Conservation (phyloP, 2,888 invertebrate species). For the Dioctria linearis region DNA sequence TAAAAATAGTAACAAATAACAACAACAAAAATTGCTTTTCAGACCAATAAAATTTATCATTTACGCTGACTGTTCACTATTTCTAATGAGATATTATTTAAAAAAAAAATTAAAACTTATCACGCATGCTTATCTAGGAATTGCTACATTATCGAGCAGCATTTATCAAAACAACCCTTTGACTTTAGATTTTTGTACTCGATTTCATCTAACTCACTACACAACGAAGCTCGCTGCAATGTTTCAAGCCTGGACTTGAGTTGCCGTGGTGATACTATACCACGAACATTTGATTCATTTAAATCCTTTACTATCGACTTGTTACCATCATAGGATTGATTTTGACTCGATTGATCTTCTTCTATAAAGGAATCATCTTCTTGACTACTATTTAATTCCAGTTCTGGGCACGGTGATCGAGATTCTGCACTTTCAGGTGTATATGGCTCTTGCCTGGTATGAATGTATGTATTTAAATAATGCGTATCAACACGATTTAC, state of each 20-base stretch:
- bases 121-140: slow-evolving; percentile 46
- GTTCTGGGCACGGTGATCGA: slow-evolving; percentile 77
- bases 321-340: slow-evolving; percentile 44
- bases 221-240: slow-evolving; percentile 64
- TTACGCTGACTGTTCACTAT: background rate
- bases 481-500: slow-evolving; percentile 74
- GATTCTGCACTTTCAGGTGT: slow-evolving; percentile 88
- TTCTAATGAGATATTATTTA: background rate
- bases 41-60: too few relatives aligned
- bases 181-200: slow-evolving; percentile 49
- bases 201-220: slow-evolving; percentile 60
- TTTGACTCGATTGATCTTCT: background rate
- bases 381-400: slow-evolving; percentile 55
- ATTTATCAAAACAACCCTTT: slow-evolving; percentile 61
- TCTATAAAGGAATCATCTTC: slow-evolving; percentile 33
- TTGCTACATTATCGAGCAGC: slow-evolving; percentile 60
- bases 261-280: slow-evolving; percentile 77
- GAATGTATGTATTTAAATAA: slow-evolving; percentile 66
- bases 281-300: slow-evolving; percentile 59
- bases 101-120: background rate
- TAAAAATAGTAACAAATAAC: slow-evolving; percentile 5
- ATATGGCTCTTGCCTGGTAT: slow-evolving; percentile 78
- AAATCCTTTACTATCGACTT: slow-evolving; percentile 47
- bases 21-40: background rate
- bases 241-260: slow-evolving; percentile 76